A percentile compares a stretch with the other conserved stretches of the same genome.
phyloP scores from a whole-genome alignment of 1,140 invertebrate species.

The Stegodyphus dumicola region DNA sequence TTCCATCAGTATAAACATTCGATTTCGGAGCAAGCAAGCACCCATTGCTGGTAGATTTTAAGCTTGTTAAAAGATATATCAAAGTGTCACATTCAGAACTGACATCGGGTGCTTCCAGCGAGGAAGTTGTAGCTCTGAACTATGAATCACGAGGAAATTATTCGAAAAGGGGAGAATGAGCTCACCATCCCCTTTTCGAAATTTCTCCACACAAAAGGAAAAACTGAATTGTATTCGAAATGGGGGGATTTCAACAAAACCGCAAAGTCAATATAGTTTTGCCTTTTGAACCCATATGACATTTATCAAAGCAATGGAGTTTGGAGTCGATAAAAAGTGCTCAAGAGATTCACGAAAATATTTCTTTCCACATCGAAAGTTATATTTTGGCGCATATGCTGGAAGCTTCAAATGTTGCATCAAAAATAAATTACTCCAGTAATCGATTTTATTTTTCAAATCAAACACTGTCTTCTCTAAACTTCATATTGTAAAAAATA shows the following conservation, averaged over 20 bases:
- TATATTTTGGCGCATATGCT: too few species aligned
- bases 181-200: not conserved
- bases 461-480: too few species aligned
- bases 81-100: constrained; percentile 35
- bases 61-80: constrained; percentile 41
- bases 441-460: too few species aligned
- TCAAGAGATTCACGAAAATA: too few species aligned
- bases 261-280: constrained; percentile 4
- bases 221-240: constrained; percentile 5
- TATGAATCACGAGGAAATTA: constrained; percentile 21
- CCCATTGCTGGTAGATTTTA: constrained; percentile 13
- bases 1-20: constrained; percentile 17
- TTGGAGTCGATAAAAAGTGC: not conserved
- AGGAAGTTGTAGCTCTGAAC: not conserved
- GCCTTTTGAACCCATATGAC: not conserved
- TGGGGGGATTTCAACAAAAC: not conserved
- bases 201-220: not conserved
- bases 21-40: not conserved
- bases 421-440: too few species aligned
- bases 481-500: too few species aligned
- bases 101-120: too few species aligned
- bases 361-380: too few species aligned
- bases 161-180: not conserved
- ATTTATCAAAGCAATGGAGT: not conserved
- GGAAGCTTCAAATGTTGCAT: too few species aligned